Evolutionary conservation across 2,797 vertebrate genomes (phyloP).

Genomic region (Glossophaga mutica): DNA sequence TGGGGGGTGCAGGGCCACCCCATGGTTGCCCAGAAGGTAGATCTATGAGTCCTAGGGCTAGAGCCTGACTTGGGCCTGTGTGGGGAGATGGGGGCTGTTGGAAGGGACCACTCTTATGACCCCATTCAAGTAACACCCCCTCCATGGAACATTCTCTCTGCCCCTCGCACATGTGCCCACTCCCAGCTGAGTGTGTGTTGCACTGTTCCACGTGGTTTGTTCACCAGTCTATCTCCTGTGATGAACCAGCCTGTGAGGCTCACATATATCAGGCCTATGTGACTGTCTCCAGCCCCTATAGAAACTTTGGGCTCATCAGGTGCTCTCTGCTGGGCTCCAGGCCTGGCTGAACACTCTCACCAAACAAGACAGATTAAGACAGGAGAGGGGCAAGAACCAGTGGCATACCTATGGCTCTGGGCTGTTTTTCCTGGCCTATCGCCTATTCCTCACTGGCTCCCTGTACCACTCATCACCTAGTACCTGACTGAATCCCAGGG

Average conservation of each 20-base stretch:
- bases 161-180: accelerated
- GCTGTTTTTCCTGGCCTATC: neutral
- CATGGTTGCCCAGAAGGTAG: neutral
- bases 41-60: neutral
- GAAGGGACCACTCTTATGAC: neutral
- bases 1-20: neutral
- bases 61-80: neutral
- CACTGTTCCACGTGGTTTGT: neutral
- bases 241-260: neutral
- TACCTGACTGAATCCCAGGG: neutral
- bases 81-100: neutral
- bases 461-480: neutral
- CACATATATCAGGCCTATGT: neutral
- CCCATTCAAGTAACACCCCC: neutral
- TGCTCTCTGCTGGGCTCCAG: neutral
- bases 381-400: neutral
- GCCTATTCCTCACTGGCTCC: neutral
- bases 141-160: neutral
- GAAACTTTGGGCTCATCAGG: neutral
- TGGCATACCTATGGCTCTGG: neutral
- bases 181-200: accelerated
- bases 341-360: neutral
- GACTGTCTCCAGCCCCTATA: neutral
- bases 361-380: neutral
- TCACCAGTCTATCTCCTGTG: neutral